phyloP scores from a whole-genome alignment of 35 echinoderm and acorn worm species.

The Eucidaris tribuloides region DNA sequence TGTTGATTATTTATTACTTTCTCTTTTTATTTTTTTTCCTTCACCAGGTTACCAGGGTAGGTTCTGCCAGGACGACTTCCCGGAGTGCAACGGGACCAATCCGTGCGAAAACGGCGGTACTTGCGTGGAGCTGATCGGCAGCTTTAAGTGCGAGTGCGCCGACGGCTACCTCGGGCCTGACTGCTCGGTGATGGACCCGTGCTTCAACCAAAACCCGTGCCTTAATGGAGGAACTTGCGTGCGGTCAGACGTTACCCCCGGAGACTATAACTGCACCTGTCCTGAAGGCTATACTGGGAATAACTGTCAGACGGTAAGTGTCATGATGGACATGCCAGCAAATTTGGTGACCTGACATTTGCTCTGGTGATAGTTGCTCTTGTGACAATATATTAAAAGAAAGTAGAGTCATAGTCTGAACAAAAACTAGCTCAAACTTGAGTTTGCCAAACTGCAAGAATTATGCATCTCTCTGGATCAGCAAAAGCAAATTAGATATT shows the following conservation, averaged over 20 bases:
- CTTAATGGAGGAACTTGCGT: slow-evolving; percentile 59
- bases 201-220: slow-evolving; percentile 37
- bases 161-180: not conserved
- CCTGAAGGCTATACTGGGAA: slow-evolving; percentile 24
- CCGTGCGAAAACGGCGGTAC: slow-evolving; percentile 64
- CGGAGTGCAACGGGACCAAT: slow-evolving; percentile 52
- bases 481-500: too few relatives aligned
- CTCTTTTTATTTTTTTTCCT: too few relatives aligned
- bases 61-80: slow-evolving; percentile 60
- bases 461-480: too few relatives aligned
- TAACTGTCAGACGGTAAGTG: slow-evolving; percentile 59
- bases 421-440: too few relatives aligned
- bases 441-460: too few relatives aligned
- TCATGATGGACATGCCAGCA: not conserved
- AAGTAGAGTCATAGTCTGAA: too few relatives aligned
- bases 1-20: too few relatives aligned
- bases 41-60: slow-evolving; percentile 68
- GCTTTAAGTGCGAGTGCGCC: slow-evolving; percentile 63
- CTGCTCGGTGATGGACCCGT: slow-evolving; percentile 43
- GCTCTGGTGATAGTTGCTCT: too few relatives aligned
- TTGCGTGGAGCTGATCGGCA: slow-evolving; percentile 45
- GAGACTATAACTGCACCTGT: slow-evolving; percentile 40
- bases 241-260: not conserved
- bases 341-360: too few relatives aligned
- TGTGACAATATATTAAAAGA: too few relatives aligned